Base-by-base conservation (phyloP, 2,113 vertebrate species). In the Entomyzon cyanotis region DNA sequence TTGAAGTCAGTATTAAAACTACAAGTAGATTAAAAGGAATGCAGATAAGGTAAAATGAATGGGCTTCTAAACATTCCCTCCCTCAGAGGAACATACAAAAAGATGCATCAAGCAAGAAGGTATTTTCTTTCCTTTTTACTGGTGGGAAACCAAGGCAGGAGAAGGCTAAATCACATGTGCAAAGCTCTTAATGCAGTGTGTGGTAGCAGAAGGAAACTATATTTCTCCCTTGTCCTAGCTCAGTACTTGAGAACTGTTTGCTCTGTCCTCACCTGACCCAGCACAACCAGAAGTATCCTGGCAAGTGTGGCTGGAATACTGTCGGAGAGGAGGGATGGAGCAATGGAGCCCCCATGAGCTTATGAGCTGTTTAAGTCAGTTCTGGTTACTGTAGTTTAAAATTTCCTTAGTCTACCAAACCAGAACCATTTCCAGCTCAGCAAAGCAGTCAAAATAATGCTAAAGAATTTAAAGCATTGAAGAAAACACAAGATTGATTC, bases 381-480 rank as follows among this genome's bases (percentile, higher is more conserved):
- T 87, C 87, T 91, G 58, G 31, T 69, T 1, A 1, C 70, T 53
- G 58, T 23, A 56, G 19, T 56, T 80, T 15, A 73, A 20, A 1
- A 58, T 60, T 84, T 82, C 41, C n/a, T 64, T 47, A 8, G 27
- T 71, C 82, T 58, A 58, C 24, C 10, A 89, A 74, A 75, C 52
- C 42, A 83, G 7, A 84, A 47, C 52, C 17, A 60, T 35, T 35
- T 46, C 39, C 56, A 91, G 70, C 21, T 85, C 78, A 77, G 79
- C 81, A 63, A 93, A 92, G 82, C 63, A 88, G 59, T 37, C 18
- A 58, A 76, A 31, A 60, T 25, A 11, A 81, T 4, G 22, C 41
- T 71, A 30, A 55, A 79, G 58, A 55, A 47, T 56, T 89, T 71
- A 69, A 96, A 94, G 62, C 78, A 62, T 24, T 84, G 33, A 41